A percentile compares a stretch with the other conserved stretches of the same genome.
These are phyloP conservation scores for Apotomis capreana DNA, from an alignment of 2,888 invertebrate species.

Conservation along the genomic window DNA sequence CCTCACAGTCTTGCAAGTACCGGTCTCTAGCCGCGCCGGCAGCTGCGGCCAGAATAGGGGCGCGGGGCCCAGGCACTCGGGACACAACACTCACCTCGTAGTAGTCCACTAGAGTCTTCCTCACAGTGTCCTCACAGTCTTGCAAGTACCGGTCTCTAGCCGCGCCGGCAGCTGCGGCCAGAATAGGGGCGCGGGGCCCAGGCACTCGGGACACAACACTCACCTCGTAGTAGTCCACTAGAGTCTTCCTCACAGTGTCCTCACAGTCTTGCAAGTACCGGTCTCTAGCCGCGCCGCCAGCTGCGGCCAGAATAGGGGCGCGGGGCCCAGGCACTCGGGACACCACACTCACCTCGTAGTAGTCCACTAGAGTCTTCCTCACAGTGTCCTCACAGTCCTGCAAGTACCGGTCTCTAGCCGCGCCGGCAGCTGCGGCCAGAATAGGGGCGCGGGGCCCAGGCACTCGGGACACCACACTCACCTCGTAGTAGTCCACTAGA, in stretches of 20 bases:
- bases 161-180: slow-evolving; percentile 78
- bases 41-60: background rate
- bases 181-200: no score
- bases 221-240: slow-evolving; percentile 86
- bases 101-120: slow-evolving; percentile 82
- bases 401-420: slow-evolving; percentile 82
- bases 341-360: slow-evolving; percentile 60
- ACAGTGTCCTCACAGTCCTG: slow-evolving; percentile 75
- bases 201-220: slow-evolving; percentile 73
- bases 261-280: slow-evolving; percentile 83
- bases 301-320: slow-evolving; percentile 87
- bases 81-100: slow-evolving; percentile 75
- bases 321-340: slow-evolving; percentile 64
- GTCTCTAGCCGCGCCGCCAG: slow-evolving; percentile 85
- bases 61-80: no score
- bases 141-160: slow-evolving; percentile 85
- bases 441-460: background rate
- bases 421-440: slow-evolving; percentile 1
- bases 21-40: slow-evolving; percentile 82
- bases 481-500: slow-evolving; percentile 85
- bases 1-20: slow-evolving; percentile 81
- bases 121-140: slow-evolving; percentile 73
- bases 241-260: slow-evolving; percentile 72
- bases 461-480: slow-evolving; percentile 47
- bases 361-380: slow-evolving; percentile 79